phyloP scores from a whole-genome alignment of 2,113 vertebrate species.

The Cryptomyrus ogoouensis region DNA sequence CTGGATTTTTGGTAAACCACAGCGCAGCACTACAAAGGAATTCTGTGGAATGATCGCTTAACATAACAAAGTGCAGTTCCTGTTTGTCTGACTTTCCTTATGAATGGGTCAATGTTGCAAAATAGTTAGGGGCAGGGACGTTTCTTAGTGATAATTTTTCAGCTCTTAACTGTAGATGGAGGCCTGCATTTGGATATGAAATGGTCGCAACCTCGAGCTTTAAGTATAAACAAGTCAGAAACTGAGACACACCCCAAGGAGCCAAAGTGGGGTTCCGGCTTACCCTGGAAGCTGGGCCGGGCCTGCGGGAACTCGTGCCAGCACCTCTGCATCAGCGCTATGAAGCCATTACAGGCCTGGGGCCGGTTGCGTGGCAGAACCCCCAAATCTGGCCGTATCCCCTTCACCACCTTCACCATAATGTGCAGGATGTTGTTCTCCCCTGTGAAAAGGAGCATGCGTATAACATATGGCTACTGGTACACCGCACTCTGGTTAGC shows the following conservation, averaged over 20 bases:
- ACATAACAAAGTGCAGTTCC: background rate
- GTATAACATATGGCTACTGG: background rate
- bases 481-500: background rate
- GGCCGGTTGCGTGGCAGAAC: slow-evolving; percentile 76
- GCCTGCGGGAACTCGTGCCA: slow-evolving; percentile 75
- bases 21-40: background rate
- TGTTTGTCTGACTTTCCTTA: background rate
- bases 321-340: slow-evolving; percentile 85
- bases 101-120: background rate
- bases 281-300: slow-evolving; percentile 90
- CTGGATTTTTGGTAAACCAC: background rate
- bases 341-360: slow-evolving; percentile 69
- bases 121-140: background rate
- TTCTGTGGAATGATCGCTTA: background rate
- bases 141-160: background rate
- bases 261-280: slow-evolving; percentile 13
- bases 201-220: background rate
- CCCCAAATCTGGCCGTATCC: slow-evolving; percentile 81
- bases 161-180: background rate
- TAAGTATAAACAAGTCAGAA: background rate
- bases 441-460: slow-evolving; percentile 57
- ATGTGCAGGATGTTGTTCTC: slow-evolving; percentile 95
- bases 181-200: background rate
- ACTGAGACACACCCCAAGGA: background rate
- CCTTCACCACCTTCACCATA: slow-evolving; percentile 96